Evolutionary conservation across 1,140 invertebrate genomes (phyloP), one percentile per base, ranked within the genome.

Genomic region (Ceratosolen fusciceps): DNA sequence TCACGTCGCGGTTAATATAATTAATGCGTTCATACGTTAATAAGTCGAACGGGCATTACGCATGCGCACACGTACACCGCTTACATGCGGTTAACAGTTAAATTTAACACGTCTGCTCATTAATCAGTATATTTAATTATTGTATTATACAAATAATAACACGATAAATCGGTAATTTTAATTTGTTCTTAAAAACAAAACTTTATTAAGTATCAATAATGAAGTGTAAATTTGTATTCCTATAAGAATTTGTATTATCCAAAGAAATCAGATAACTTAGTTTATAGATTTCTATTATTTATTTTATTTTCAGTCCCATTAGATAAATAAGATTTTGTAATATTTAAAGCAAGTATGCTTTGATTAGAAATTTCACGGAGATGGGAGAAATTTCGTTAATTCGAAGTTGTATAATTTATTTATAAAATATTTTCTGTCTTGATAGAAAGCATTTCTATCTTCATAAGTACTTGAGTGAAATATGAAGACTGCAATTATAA

Each of bases 1-100:
- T 86, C 81, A 83, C 82, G 75, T 83, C 83, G 84, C 77, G 72
- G 83, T 82, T 83, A 85, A 78, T 83, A 84, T 85, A 86, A 86
- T 86, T 85, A 86, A 86, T 86, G 72, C 34, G 52, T 24, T 8
- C 47, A 56, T 39, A 21, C 60, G 65, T n/a, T 21, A 43, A 77
- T 77, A 77, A 77, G 24, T 43, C 7, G 24, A 24, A 12, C 58
- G 4, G 21, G 14, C 0, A 58, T 8, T n/a, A 29, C 54, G 39
- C 39, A 43, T 43, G 5, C 24, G n/a, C 54, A 8, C 24, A 58
- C 31, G 49, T n/a, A n/a, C 49, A 52, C 5, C 12, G 12, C 58
- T 5, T 62, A 12, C 14, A 60, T 29, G 9, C 26, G 10, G 21
- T 5, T 62, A 26, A 62, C 9, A 12, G 58, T 29, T 62, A 10